Evolutionary conservation across 2,888 invertebrate species (phyloP), one percentile per base, ranked within the genome.

Genomic region (Hemithea aestivaria): DNA sequence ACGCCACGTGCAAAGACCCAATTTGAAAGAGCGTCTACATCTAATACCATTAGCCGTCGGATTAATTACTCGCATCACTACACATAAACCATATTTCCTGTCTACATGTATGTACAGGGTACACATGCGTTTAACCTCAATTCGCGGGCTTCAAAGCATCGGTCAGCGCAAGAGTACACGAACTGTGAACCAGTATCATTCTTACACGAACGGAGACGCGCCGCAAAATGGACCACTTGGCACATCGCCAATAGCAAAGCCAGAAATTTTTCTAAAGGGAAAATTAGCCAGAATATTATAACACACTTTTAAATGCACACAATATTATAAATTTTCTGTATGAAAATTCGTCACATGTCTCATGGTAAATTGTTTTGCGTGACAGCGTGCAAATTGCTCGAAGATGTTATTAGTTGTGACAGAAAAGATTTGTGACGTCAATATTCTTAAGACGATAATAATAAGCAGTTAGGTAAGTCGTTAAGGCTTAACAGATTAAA

Each of bases 141-240:
- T 80, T 69, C 62, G 65, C 61, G 63, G 64, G 76, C 74, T 69
- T 79, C 75, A 78, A 79, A 80, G 79, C 72, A 68, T 70, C 66
- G 70, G 73, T 73, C 76, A 73, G 72, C 60, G 60, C 65, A n/a
- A 65, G 66, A 65, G 66, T 69, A 77, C 70, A 77, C 72, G 81
- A 81, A 76, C 78, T 77, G 76, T 78, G 79, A 79, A 81, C 79
- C 62, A 72, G 72, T 72, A 82, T 79, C 77, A 75, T 73, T 75
- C 66, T 66, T 4, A 16, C 16, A 16, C 16, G 5, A 5, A 16
- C 16, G 56, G 59, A 67, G 63, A 65, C 40, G 58, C 67, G 56
- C 70, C 69, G 62, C 73, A 77, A 83, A 80, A 81, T 76, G 77
- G 71, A 81, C 69, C 73, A 77, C 56, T 74, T 85, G 85, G 85